Conservation (phyloP, 2,113 vertebrate species). For the Apus apus region DNA sequence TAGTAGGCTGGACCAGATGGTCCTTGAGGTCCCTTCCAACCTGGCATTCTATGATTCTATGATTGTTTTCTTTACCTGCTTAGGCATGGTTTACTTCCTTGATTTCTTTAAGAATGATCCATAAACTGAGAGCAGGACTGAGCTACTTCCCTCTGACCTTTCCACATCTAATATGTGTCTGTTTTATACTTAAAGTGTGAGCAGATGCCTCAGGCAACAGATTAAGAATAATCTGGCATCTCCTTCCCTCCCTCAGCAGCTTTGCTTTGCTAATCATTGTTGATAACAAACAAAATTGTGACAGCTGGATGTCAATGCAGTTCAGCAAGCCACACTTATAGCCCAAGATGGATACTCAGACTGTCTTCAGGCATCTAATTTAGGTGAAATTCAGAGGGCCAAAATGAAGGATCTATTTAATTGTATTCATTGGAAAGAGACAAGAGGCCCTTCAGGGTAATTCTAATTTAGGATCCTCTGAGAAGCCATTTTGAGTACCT, state of each 20-base stretch:
- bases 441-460: background rate
- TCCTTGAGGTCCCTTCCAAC: no score
- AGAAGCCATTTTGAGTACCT: background rate
- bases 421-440: background rate
- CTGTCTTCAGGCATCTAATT: background rate
- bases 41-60: no score
- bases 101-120: background rate
- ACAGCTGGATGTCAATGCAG: background rate
- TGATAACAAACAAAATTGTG: background rate
- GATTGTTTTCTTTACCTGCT: background rate
- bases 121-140: background rate
- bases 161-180: background rate
- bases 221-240: background rate
- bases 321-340: background rate
- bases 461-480: background rate
- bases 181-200: constrained; percentile 12
- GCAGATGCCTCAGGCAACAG: background rate
- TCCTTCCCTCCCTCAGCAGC: background rate
- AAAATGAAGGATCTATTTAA: constrained; percentile 17
- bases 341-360: background rate
- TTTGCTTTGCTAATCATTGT: background rate
- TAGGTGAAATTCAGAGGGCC: background rate
- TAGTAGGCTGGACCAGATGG: no score
- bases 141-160: background rate
- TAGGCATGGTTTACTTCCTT: background rate